Evolutionary conservation across 2,888 invertebrate species (phyloP), one percentile per base, ranked within the genome.

Genomic region (Nematopogon swammerdamellus): DNA sequence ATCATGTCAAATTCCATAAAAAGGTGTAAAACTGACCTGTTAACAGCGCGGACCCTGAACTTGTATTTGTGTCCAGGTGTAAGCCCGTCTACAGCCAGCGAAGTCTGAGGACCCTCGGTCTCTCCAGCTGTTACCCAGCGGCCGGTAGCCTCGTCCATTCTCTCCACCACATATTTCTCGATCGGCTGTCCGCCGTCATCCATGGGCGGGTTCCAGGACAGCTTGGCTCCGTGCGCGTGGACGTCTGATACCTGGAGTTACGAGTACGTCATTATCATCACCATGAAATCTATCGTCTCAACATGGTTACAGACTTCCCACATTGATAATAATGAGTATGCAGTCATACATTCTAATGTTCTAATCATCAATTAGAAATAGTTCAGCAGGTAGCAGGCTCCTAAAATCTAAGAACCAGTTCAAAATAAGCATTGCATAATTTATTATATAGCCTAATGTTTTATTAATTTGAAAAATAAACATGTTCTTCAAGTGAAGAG

Each of bases 31-130:
- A 55, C 60, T 54, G 1, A 79, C 66, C 94, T 91, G 68, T 99
- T 99, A 50, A 95, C 95, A 19, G 97, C 97, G 51, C 92, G 86
- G 0, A 99, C 97, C 50, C 98, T 82, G 84, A 98, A 99, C 79
- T 97, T 97, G 80, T 98, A 99, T 68, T 95, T 95, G 63, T 97
- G 95, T 56, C 95, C 95, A 1, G 96, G 96, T 43, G 85, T 86
- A 1, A 99, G 80, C 1, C 93, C 94, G 49, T 94, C 93, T 0
- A 97, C 85, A 2, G 88, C 81, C 1, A 93, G 65, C 47, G 73
- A 83, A 11, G 95, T 95, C 53, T 81, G 79, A 0, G 92, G 91
- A 0, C 95, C 94, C 62, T 89, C 88, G 2, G 95, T 95, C 76
- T 97, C 95, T 1, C 95, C 96, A 19, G 94, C 94, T 50, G 88